phyloP scores from a whole-genome alignment of 1,140 invertebrate species.

The Cherax quadricarinatus region DNA sequence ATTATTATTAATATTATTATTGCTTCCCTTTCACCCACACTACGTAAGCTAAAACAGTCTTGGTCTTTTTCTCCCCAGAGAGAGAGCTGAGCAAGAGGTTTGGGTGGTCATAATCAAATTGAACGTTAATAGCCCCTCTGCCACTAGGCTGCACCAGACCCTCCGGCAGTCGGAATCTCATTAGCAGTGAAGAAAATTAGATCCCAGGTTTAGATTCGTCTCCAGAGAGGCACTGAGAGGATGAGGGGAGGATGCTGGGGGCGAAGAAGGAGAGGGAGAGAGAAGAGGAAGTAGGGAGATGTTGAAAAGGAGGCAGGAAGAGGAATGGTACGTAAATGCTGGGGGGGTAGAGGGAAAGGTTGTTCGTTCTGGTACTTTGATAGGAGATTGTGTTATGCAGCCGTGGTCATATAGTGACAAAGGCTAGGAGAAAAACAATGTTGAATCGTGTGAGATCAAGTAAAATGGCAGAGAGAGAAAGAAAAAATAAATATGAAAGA shows the following conservation, averaged over 20 bases:
- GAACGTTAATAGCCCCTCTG: neutral
- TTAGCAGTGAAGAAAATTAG: neutral
- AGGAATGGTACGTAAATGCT: neutral
- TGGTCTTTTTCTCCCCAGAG: neutral
- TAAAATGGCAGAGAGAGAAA: neutral
- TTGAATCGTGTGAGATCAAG: too few relatives aligned
- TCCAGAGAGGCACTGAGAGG: neutral
- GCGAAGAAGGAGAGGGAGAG: neutral
- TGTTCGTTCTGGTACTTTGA: too few relatives aligned
- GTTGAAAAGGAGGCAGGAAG: neutral
- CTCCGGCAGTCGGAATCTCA: neutral
- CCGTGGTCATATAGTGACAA: too few relatives aligned
- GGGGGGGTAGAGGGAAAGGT: neutral
- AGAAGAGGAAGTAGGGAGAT: neutral
- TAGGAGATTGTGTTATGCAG: too few relatives aligned
- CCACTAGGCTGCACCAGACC: neutral
- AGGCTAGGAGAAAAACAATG: neutral
- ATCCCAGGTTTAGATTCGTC: conserved; percentile 2
- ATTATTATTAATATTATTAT: too few relatives aligned
- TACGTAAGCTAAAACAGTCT: too few relatives aligned
- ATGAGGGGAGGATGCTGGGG: neutral
- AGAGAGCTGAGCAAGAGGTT: neutral
- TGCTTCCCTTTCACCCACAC: too few relatives aligned
- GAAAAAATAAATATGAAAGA: neutral
- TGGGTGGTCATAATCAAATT: conserved; percentile 12